phyloP scores from a whole-genome alignment of 2,797 vertebrate genomes.

The Poliocrania exsul region DNA sequence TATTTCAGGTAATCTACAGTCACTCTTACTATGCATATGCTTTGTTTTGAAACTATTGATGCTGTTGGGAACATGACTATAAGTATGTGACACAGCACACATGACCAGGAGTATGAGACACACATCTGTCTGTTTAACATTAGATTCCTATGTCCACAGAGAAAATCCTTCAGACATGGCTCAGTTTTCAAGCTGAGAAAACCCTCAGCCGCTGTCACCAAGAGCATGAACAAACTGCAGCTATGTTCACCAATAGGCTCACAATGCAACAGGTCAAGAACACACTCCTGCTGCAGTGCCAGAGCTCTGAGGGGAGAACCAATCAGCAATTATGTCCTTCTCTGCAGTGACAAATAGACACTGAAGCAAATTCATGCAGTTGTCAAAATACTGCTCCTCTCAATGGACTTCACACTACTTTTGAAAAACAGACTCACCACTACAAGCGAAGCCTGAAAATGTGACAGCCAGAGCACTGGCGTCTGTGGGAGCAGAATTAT shows the following conservation, averaged over 20 bases:
- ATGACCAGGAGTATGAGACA: fast-evolving
- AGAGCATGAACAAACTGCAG: background rate
- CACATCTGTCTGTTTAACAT: background rate
- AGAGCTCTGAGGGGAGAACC: background rate
- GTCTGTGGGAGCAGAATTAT: background rate
- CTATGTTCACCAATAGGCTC: background rate
- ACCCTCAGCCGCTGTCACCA: background rate
- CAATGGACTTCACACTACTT: background rate
- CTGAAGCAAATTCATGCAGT: background rate
- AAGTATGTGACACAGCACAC: background rate
- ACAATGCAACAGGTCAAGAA: background rate
- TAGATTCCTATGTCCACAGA: background rate
- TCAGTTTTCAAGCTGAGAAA: background rate
- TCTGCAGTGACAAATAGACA: background rate
- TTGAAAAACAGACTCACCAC: background rate
- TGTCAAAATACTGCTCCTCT: background rate
- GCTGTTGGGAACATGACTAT: background rate
- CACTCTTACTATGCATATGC: no score
- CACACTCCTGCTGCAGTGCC: background rate
- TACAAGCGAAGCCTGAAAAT: background rate
- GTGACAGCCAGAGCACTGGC: background rate
- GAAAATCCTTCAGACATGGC: background rate
- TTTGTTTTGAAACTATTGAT: background rate
- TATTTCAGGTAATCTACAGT: no score
- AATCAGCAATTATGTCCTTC: background rate